Percentiles rank a stretch among this genome's conserved stretches.
These are phyloP conservation scores for Torymus tubicola DNA, from an alignment of 2,888 invertebrate genomes.

Conservation along the genomic window DNA sequence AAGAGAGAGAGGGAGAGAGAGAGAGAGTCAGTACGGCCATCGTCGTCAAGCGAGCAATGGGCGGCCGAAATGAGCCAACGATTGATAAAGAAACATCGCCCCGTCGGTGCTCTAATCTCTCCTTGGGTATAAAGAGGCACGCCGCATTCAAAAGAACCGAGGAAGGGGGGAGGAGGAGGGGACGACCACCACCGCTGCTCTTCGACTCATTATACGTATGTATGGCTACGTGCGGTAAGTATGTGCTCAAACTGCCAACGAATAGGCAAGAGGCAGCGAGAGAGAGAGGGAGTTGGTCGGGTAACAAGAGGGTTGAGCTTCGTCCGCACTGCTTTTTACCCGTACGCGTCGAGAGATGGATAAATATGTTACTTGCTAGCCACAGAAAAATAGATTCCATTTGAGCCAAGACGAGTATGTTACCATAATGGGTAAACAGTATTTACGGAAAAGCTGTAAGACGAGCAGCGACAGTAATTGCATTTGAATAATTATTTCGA, in stretches of 20 bases:
- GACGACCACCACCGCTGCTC: conserved; percentile 17
- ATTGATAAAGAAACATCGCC: conserved; percentile 71
- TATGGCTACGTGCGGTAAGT: conserved; percentile 73
- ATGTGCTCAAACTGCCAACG: conserved; percentile 68
- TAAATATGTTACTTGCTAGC: too few relatives aligned
- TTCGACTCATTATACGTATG: conserved; percentile 68
- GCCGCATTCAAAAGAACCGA: conserved; percentile 65
- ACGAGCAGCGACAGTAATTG: too few relatives aligned
- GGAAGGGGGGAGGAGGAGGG: conserved; percentile 60
- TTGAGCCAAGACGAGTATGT: too few relatives aligned
- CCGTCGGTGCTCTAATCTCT: conserved; percentile 72
- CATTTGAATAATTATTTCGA: too few relatives aligned
- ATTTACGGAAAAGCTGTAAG: too few relatives aligned
- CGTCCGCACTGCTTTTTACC: not conserved
- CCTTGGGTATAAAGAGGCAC: conserved; percentile 63
- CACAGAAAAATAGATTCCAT: too few relatives aligned
- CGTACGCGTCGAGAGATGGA: not conserved
- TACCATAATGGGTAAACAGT: too few relatives aligned
- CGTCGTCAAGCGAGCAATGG: conserved; percentile 3
- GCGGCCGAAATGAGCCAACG: conserved; percentile 61
- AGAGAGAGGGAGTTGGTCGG: not conserved
- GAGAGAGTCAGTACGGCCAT: not conserved
- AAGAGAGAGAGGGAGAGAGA: conserved; percentile 36
- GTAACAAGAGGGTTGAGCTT: conserved; percentile 11
- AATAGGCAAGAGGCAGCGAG: conserved; percentile 29